Conservation (phyloP, 2,888 invertebrate genomes). For the Dermolepida albohirtum region DNA sequence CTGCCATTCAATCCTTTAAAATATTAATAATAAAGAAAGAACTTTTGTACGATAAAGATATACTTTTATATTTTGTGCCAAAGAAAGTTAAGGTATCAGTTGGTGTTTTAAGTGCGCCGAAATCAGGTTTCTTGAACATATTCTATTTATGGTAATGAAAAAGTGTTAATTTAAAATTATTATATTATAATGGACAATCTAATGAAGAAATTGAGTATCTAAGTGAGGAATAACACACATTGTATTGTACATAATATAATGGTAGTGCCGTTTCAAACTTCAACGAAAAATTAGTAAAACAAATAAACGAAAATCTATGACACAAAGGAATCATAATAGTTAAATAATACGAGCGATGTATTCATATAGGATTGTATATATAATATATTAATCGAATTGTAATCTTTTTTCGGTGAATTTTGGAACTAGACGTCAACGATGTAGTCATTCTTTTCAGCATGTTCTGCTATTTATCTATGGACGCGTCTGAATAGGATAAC, state of each 20-base stretch:
- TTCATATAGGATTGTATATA: conserved; percentile 51
- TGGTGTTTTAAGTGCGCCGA: conserved; percentile 30
- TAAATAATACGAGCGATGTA: conserved; percentile 36
- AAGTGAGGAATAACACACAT: conserved; percentile 12
- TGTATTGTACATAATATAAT: conserved; percentile 34
- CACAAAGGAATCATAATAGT: conserved; percentile 38
- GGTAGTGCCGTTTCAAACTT: conserved; percentile 61
- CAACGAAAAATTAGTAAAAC: conserved; percentile 59
- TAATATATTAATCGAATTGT: conserved; percentile 44
- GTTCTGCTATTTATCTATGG: neutral
- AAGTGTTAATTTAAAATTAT: conserved; percentile 21
- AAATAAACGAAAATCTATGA: conserved; percentile 16
- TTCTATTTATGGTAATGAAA: conserved; percentile 1
- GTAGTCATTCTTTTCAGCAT: conserved; percentile 17
- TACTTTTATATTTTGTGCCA: conserved; percentile 46
- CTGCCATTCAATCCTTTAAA: conserved; percentile 16
- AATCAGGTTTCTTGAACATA: conserved; percentile 9
- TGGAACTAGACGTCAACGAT: conserved; percentile 54
- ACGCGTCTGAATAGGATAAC: conserved; percentile 29
- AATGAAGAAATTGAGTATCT: conserved; percentile 17
- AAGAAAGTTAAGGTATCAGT: conserved; percentile 22
- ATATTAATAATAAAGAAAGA: conserved; percentile 4
- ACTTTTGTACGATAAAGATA: conserved; percentile 23
- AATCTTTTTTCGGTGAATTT: conserved; percentile 61
- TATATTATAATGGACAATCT: conserved; percentile 40